These are phyloP conservation scores for Solenopsis fugax DNA, from an alignment of 1,140 invertebrate genomes.

Conservation along the genomic window DNA sequence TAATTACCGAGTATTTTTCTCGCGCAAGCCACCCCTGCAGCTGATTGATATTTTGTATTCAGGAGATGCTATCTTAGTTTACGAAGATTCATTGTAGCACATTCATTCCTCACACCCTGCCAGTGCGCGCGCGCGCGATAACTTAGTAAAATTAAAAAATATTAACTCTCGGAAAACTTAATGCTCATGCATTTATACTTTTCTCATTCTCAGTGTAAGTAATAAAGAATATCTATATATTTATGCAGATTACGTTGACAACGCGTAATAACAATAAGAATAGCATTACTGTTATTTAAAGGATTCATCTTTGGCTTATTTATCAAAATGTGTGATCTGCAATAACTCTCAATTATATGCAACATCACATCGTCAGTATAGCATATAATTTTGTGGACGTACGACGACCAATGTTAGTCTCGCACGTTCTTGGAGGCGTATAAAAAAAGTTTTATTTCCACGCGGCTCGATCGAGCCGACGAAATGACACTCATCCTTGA, in stretches of 20 bases:
- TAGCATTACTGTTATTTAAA: too few relatives aligned
- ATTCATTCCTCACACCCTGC: background rate
- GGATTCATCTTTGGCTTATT: background rate
- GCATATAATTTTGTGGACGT: background rate
- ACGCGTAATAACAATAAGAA: background rate
- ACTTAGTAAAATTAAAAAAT: background rate
- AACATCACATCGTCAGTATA: background rate
- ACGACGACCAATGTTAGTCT: too few relatives aligned
- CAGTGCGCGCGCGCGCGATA: background rate
- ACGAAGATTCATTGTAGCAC: background rate
- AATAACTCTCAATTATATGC: background rate
- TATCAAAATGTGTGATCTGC: background rate
- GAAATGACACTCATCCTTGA: conserved; percentile 33
- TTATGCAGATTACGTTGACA: background rate
- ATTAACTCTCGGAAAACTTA: background rate
- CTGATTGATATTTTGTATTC: conserved; percentile 86
- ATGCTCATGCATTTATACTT: background rate
- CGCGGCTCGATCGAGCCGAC: conserved; percentile 58
- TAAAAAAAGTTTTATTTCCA: conserved; percentile 46
- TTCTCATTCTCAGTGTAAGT: background rate
- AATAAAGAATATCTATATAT: background rate
- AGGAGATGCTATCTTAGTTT: conserved; percentile 63
- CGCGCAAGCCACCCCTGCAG: conserved; percentile 76
- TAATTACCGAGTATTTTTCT: conserved; percentile 86
- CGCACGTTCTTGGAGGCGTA: background rate